These are phyloP conservation scores for Julus scandinavius DNA, from an alignment of 2,888 invertebrate genomes.

Conservation along the genomic window DNA sequence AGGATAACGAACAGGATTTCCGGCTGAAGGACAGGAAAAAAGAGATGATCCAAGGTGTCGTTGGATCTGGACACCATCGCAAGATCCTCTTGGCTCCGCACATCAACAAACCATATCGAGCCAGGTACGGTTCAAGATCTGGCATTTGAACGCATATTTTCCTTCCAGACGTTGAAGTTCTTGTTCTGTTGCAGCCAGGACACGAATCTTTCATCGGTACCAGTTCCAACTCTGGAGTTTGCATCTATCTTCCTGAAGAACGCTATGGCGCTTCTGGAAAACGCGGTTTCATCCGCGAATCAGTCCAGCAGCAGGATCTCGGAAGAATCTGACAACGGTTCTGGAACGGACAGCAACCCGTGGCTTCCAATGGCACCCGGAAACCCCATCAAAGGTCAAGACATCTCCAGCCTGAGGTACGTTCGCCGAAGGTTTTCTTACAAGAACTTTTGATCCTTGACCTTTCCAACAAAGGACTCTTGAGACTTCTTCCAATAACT, in stretches of 20 bases:
- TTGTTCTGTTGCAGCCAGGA: conserved; percentile 78
- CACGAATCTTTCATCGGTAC: conserved; percentile 82
- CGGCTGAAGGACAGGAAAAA: conserved; percentile 72
- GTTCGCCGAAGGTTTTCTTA: neutral
- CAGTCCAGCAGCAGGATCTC: conserved; percentile 10
- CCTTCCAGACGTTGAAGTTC: neutral
- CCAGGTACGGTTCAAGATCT: neutral
- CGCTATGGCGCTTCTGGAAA: conserved; percentile 78
- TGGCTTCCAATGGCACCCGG: conserved; percentile 65
- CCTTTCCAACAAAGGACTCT: no score
- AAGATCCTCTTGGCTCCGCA: conserved; percentile 73
- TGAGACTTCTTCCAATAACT: no score
- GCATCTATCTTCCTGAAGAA: conserved; percentile 88
- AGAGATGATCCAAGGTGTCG: conserved; percentile 72
- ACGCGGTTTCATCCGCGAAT: conserved; percentile 63
- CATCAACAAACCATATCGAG: conserved; percentile 55
- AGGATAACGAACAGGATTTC: conserved; percentile 74
- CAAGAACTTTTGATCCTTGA: no score
- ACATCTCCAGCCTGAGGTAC: conserved; percentile 64
- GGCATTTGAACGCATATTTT: neutral
- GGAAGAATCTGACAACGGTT: conserved; percentile 55
- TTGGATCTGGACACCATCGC: conserved; percentile 72
- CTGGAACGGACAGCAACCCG: conserved; percentile 60
- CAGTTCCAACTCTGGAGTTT: conserved; percentile 88
- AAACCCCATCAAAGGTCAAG: conserved; percentile 65